Percentiles rank a stretch among this genome's conserved stretches.
phyloP scores from a whole-genome alignment of 2,113 vertebrate species.

The zebrafish (Danio rerio) region DNA sequence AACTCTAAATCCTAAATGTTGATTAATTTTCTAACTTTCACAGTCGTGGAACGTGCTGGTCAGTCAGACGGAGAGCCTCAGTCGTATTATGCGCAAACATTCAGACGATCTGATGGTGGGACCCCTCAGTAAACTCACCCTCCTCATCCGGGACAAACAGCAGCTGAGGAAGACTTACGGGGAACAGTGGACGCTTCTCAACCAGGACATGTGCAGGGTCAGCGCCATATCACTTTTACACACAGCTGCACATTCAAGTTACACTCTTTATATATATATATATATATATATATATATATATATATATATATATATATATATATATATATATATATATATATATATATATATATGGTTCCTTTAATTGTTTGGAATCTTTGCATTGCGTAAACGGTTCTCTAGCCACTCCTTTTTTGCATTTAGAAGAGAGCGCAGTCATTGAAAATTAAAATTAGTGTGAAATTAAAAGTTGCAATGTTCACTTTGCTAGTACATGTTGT shows the following conservation, averaged over 20 bases:
- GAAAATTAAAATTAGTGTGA: too few species aligned
- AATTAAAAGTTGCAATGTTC: too few species aligned
- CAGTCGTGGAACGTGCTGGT: slow-evolving; percentile 90
- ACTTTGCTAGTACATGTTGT: too few species aligned
- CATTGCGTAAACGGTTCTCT: too few species aligned
- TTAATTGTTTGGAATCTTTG: too few species aligned
- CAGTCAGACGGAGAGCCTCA: slow-evolving; percentile 85
- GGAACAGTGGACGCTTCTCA: slow-evolving; percentile 89
- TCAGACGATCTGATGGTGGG: slow-evolving; percentile 86
- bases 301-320: too few species aligned
- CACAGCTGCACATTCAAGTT: background rate
- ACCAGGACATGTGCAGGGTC: slow-evolving; percentile 82
- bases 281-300: too few species aligned
- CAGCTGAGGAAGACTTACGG: slow-evolving; percentile 87
- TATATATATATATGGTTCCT: too few species aligned
- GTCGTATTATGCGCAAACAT: slow-evolving; percentile 84
- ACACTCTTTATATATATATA: too few species aligned
- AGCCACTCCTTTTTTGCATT: too few species aligned
- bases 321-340: too few species aligned
- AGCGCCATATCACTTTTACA: background rate
- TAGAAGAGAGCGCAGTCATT: too few species aligned
- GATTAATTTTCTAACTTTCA: background rate
- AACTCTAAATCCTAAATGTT: background rate
- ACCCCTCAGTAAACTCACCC: slow-evolving; percentile 88
- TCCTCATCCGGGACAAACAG: slow-evolving; percentile 93